These are phyloP conservation scores for Pluvianellus socialis DNA, from an alignment of 2,113 vertebrate genomes.

Conservation along the genomic window DNA sequence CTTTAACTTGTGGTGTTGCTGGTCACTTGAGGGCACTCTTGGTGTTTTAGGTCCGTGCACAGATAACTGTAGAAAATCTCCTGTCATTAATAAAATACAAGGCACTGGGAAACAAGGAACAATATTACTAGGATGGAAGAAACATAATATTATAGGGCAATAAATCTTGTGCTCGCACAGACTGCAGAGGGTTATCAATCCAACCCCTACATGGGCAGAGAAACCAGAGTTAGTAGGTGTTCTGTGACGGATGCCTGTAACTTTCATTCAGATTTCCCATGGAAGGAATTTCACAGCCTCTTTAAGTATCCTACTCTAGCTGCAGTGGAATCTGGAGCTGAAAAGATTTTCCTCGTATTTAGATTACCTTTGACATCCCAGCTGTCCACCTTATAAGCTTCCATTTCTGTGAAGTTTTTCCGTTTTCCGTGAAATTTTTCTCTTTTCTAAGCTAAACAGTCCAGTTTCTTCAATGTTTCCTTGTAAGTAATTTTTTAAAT, in stretches of 20 bases:
- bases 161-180: not conserved
- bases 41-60: not conserved
- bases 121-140: not conserved
- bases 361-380: constrained; percentile 38
- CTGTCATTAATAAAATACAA: not conserved
- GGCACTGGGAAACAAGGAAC: not conserved
- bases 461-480: not conserved
- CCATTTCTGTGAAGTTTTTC: constrained; percentile 25
- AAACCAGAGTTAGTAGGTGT: not conserved
- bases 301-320: constrained; percentile 8
- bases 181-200: not conserved
- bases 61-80: not conserved
- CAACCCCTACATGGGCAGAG: not conserved
- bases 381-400: constrained; percentile 17
- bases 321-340: constrained; percentile 19
- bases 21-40: constrained; percentile 59
- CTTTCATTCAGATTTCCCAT: constrained; percentile 21
- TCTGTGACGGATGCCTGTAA: not conserved
- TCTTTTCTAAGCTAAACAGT: constrained; percentile 43
- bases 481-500: constrained; percentile 12
- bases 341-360: constrained; percentile 29
- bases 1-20: not conserved
- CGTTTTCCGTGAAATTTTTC: not conserved
- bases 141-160: not conserved
- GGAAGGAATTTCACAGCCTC: constrained; percentile 40